A percentile compares a stretch with the other conserved stretches of the same genome.
Conservation (phyloP, 1,140 invertebrate species). For the Papilio machaon region DNA sequence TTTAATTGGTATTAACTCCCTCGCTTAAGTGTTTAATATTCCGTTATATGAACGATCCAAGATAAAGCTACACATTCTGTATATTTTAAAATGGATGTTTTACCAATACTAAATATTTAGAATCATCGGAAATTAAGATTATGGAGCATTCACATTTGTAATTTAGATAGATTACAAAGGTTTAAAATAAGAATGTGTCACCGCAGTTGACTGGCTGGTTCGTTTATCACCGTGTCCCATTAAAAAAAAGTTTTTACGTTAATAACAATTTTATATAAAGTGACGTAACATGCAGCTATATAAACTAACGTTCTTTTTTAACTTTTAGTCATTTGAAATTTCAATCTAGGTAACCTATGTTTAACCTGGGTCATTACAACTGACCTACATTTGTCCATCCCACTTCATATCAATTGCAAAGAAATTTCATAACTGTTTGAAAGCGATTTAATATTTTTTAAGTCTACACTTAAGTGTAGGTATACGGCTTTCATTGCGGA, state of each 20-base stretch:
- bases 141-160: not conserved
- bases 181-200: not conserved
- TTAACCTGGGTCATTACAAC: constrained; percentile 29
- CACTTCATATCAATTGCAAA: not conserved
- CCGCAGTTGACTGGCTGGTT: too few species aligned
- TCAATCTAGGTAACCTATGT: constrained; percentile 30
- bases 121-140: not conserved
- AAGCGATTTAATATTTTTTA: constrained; percentile 11
- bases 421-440: constrained; percentile 3
- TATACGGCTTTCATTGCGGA: constrained; percentile 11
- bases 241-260: not conserved
- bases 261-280: not conserved
- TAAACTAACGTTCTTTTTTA: not conserved
- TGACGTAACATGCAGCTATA: not conserved
- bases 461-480: constrained; percentile 24
- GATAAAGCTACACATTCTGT: not conserved
- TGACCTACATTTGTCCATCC: constrained; percentile 32
- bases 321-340: constrained; percentile 3
- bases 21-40: constrained; percentile 10
- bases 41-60: not conserved
- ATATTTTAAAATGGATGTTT: not conserved
- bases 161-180: not conserved
- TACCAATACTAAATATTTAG: not conserved
- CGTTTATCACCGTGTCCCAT: too few species aligned
- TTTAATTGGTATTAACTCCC: constrained; percentile 10